Evolutionary conservation across 2,888 invertebrate species (phyloP), one percentile per base, ranked within the genome.

Genomic region (Athrips mouffetella): DNA sequence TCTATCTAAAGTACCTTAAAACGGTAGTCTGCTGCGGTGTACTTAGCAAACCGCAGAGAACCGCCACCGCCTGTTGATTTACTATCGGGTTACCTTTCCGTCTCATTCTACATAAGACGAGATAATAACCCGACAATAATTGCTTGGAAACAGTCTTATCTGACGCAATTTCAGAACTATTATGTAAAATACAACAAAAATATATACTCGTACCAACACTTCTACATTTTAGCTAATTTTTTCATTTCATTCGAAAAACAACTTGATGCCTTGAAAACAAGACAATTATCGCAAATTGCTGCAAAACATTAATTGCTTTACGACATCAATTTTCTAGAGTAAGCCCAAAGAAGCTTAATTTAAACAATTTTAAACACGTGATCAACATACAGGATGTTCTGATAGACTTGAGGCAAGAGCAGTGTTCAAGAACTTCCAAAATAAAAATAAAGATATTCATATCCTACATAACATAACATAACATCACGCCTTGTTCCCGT

Each of bases 81-180:
- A 56, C 60, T 71, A 73, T 79, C 62, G 55, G 51, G 53, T 78
- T 70, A 73, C 79, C 53, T 58, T 66, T 69, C 69, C 63, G 70
- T 59, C 53, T 73, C 70, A 70, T 67, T 64, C 21, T 11, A 39
- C 20, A n/a, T 6, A 13, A 16, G 16, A 33, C 16, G 13, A 15
- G 20, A 37, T 27, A 8, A 27, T 5, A 2, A 27, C 13, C 6
- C 10, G 3, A 41, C 27, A 27, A 6, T 16, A 15, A 41, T 16
- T 29, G 7, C 41, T 41, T 41, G 13, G 41, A 41, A 41, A 29
- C 11, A 41, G n/a, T 27, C n/a, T n/a, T n/a, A n/a, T n/a, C n/a
- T n/a, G n/a, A n/a, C 3, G 31, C 4, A 31, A 31, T 15, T 13
- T 13, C 13, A 1, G 6, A 5, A 31, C 31, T 30, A 4, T 30